Evolutionary conservation across 2,888 invertebrate species (phyloP).

Genomic region (Drosophila mimica): DNA sequence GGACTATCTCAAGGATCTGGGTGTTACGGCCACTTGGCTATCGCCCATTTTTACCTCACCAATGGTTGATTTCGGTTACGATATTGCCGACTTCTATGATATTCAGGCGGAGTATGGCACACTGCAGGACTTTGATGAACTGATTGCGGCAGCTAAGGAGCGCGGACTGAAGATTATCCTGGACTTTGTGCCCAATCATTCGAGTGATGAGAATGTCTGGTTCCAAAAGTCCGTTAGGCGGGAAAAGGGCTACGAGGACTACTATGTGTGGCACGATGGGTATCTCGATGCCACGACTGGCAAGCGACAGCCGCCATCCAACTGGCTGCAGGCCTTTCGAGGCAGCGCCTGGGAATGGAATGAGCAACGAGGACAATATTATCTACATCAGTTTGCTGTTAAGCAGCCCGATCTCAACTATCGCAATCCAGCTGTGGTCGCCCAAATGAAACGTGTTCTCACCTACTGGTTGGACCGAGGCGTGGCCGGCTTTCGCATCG

Average conservation of each 20-base stretch:
- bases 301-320: slow-evolving; percentile 74
- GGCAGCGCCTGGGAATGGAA: slow-evolving; percentile 92
- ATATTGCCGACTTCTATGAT: slow-evolving; percentile 89
- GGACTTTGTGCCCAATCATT: slow-evolving; percentile 91
- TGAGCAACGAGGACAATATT: slow-evolving; percentile 88
- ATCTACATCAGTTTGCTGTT: slow-evolving; percentile 90
- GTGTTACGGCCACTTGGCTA: slow-evolving; percentile 89
- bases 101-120: slow-evolving; percentile 90
- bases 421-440: slow-evolving; percentile 88
- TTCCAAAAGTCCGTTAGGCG: slow-evolving; percentile 90
- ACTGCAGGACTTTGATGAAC: slow-evolving; percentile 88
- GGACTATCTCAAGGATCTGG: slow-evolving; percentile 89
- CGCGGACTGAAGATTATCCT: slow-evolving; percentile 86
- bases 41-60: slow-evolving; percentile 91
- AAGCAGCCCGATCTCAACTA: slow-evolving; percentile 92
- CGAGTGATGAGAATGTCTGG: slow-evolving; percentile 93
- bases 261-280: slow-evolving; percentile 91
- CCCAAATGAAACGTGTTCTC: slow-evolving; percentile 87
- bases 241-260: slow-evolving; percentile 89
- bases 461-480: slow-evolving; percentile 93
- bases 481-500: slow-evolving; percentile 94
- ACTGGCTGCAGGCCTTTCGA: slow-evolving; percentile 87
- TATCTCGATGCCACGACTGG: slow-evolving; percentile 81
- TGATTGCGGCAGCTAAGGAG: slow-evolving; percentile 86
- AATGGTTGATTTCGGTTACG: slow-evolving; percentile 92